Base-by-base conservation (phyloP, 2,797 vertebrate genomes). In the Melopsittacus undulatus region DNA sequence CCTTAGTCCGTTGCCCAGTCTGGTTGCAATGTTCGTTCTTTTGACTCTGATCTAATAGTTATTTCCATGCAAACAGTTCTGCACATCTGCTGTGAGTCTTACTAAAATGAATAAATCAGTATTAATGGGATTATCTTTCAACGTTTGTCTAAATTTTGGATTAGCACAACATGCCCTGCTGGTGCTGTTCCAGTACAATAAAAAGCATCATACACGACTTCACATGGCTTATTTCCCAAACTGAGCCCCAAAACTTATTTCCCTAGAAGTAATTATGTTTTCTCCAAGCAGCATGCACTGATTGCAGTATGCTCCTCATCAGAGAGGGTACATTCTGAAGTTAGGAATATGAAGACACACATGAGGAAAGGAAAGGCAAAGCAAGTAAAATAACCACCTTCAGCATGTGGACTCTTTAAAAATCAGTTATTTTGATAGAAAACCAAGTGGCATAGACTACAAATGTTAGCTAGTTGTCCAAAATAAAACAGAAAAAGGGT, bases 81-180 rank as follows among this genome's bases (percentile, higher is more conserved):
- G n/a, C 0, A 0, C 51, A 91, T 81, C 85, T 90, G 66, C 51
- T 76, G 51, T 20, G 21, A 81, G 21, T 51, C 51, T 51, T 66
- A 62, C 16, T 63, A 76, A 94, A 91, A 76, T 64, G 19, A 89
- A 2, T 51, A 79, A 89, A 10, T 59, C 54, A 67, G 32, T 52
- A n/a, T 79, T 83, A 87, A 92, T 32, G 27, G 74, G 64, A 92
- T 90, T 90, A 67, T 59, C 42, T 94, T 86, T 69, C 83, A 70
- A 84, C 17, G 56, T 91, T 92, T 84, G 66, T 61, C 77, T 86
- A 51, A 30, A 32, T 76, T 88, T 82, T 15, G 1, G 46, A 76
- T 91, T 88, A 83, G 27, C 43, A 79, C 18, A 66, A 81, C 24
- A 24, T 16, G 57, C 32, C n/a, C 7, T 27, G 32, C 29, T 64